These are phyloP conservation scores for Drosophila paulistorum DNA, from an alignment of 1,140 invertebrate species.

Conservation along the genomic window DNA sequence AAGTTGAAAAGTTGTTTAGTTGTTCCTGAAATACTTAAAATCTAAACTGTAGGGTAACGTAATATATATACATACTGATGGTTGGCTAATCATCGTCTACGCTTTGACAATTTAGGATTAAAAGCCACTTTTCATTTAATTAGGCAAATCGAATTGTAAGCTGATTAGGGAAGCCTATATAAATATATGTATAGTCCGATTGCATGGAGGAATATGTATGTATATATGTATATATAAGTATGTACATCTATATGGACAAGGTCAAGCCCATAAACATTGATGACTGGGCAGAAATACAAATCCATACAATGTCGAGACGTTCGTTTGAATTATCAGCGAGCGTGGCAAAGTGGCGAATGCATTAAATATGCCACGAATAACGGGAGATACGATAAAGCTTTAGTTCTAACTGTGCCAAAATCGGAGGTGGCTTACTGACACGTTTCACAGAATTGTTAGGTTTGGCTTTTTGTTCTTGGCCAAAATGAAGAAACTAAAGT, in stretches of 20 bases:
- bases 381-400: constrained; percentile 58
- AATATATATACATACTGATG: neutral
- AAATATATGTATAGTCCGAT: neutral
- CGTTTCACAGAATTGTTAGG: constrained; percentile 39
- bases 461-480: constrained; percentile 39
- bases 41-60: too few relatives aligned
- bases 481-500: constrained; percentile 2
- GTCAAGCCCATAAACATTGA: constrained; percentile 79
- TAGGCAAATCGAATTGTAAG: constrained; percentile 54
- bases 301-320: constrained; percentile 34
- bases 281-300: constrained; percentile 62
- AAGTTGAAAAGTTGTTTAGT: too few relatives aligned
- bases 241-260: constrained; percentile 54
- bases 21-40: neutral
- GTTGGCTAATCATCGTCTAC: constrained; percentile 19
- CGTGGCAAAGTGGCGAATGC: constrained; percentile 1
- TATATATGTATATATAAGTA: constrained; percentile 9
- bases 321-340: constrained; percentile 38
- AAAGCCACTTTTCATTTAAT: constrained; percentile 53
- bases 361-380: constrained; percentile 42
- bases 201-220: neutral
- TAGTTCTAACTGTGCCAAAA: constrained; percentile 24
- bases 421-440: constrained; percentile 45
- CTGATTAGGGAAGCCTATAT: constrained; percentile 48
- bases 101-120: constrained; percentile 22